phyloP scores from a whole-genome alignment of 2,888 invertebrate genomes.

The Eulithis testata region DNA sequence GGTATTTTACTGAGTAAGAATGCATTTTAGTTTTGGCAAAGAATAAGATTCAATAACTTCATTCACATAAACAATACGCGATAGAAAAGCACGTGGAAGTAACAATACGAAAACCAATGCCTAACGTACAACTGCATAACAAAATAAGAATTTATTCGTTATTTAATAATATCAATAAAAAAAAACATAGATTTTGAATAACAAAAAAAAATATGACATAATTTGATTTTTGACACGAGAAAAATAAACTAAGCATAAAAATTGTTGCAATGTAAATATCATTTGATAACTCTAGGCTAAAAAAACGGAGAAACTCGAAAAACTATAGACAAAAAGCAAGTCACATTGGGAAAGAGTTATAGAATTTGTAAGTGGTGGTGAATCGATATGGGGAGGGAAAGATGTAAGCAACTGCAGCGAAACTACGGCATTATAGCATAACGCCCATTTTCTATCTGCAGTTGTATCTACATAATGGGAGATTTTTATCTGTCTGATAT shows the following conservation, averaged over 20 bases:
- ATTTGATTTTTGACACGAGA: too few species aligned
- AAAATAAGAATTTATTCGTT: too few species aligned
- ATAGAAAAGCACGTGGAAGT: constrained; percentile 4
- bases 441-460: constrained; percentile 76
- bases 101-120: background rate
- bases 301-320: constrained; percentile 25
- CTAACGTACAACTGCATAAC: too few species aligned
- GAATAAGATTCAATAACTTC: background rate
- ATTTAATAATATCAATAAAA: too few species aligned
- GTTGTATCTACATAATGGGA: constrained; percentile 51
- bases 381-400: constrained; percentile 78
- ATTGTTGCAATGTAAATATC: background rate
- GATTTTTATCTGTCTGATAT: constrained; percentile 38
- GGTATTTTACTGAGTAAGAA: background rate
- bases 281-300: constrained; percentile 5
- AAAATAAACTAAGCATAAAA: background rate
- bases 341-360: constrained; percentile 47
- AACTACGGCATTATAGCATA: constrained; percentile 78
- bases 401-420: constrained; percentile 78
- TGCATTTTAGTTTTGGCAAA: background rate
- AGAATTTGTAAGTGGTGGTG: constrained; percentile 58
- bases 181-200: too few species aligned
- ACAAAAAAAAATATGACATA: too few species aligned
- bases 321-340: constrained; percentile 28
- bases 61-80: constrained; percentile 6